Conservation (phyloP, 2,113 vertebrate genomes). For the Phasianus colchicus region DNA sequence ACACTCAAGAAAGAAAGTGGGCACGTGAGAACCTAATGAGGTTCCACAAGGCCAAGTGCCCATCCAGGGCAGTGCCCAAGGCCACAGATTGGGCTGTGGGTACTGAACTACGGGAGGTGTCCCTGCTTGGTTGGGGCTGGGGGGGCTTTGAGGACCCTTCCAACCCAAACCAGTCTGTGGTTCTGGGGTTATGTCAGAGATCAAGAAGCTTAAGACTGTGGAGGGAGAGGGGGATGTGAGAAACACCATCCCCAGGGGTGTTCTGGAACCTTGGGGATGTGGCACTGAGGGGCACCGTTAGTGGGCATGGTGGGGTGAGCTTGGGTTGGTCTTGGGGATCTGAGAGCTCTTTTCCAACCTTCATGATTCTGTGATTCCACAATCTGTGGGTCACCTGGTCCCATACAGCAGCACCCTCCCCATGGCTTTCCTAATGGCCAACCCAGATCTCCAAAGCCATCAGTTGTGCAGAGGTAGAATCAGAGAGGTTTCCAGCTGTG, state of each 20-base stretch:
- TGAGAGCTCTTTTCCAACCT: too few relatives aligned
- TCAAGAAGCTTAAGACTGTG: not conserved
- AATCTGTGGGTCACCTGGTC: not conserved
- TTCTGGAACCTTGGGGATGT: too few relatives aligned
- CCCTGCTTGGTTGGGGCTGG: not conserved
- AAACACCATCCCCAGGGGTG: not conserved
- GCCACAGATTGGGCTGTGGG: not conserved
- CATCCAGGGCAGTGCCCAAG: not conserved
- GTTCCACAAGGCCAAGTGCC: not conserved
- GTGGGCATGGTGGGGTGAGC: too few relatives aligned
- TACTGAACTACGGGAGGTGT: too few relatives aligned
- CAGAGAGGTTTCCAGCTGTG: not conserved
- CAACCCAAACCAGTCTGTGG: not conserved
- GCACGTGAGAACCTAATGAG: not conserved
- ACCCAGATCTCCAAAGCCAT: not conserved
- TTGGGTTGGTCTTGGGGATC: too few relatives aligned
- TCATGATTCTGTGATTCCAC: too few relatives aligned
- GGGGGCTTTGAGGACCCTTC: not conserved
- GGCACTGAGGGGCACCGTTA: too few relatives aligned
- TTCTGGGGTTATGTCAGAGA: accelerated
- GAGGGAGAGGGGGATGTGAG: not conserved
- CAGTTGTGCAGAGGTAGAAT: not conserved
- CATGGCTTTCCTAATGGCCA: not conserved
- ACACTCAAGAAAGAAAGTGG: not conserved
- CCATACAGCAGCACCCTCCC: accelerated